Percentiles rank a stretch among this genome's conserved stretches.
Conservation (phyloP, 2,797 vertebrate genomes). For the Silurus lanzhouensis region DNA sequence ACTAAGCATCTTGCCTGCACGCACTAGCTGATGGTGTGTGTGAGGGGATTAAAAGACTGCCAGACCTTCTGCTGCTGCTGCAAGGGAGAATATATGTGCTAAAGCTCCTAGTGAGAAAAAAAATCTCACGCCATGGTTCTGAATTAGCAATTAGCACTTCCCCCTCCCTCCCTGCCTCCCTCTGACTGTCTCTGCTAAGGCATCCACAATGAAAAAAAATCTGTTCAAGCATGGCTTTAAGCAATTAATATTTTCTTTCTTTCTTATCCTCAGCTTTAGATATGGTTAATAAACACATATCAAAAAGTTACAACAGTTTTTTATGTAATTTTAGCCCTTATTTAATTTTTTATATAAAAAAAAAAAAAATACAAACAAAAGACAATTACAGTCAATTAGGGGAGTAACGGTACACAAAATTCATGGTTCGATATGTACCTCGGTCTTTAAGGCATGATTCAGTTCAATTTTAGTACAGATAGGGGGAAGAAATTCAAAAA, state of each 20-base stretch:
- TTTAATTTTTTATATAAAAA: no score
- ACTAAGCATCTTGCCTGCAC: conserved; percentile 59
- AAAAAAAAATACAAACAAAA: no score
- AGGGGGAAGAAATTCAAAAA: no score
- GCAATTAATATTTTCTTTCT: conserved; percentile 46
- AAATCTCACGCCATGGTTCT: conserved; percentile 54
- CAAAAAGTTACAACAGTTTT: background rate
- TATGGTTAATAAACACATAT: background rate
- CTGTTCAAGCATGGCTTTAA: conserved; percentile 42
- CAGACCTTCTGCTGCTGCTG: conserved; percentile 55
- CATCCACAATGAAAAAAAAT: conserved; percentile 43
- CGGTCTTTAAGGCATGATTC: no score
- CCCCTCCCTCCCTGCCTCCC: conserved; percentile 12
- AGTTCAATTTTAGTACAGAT: no score
- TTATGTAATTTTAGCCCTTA: background rate
- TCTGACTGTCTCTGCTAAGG: conserved; percentile 40
- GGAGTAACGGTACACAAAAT: no score
- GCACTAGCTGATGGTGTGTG: conserved; percentile 50
- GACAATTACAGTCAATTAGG: no score
- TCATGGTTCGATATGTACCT: no score
- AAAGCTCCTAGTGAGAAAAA: conserved; percentile 45
- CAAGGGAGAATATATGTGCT: conserved; percentile 46
- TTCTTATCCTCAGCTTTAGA: background rate
- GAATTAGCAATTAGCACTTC: conserved; percentile 56
- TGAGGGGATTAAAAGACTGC: conserved; percentile 56